A percentile compares a stretch with the other conserved stretches of the same genome.
Evolutionary conservation across 2,113 vertebrate genomes (phyloP).

Genomic region (Thamnophis sirtalis): DNA sequence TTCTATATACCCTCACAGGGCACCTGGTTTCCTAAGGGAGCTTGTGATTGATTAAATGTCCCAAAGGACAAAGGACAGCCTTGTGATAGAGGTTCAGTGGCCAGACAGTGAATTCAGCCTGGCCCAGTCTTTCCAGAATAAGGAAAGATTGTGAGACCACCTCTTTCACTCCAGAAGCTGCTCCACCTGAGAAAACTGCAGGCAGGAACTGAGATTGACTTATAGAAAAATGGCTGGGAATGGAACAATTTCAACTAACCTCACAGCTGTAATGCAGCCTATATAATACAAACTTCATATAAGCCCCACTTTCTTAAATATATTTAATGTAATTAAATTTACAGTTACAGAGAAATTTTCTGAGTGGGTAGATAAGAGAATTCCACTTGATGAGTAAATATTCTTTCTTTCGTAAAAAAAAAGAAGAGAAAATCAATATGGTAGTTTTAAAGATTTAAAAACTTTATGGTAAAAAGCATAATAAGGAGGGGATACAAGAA

Average conservation of each 20-base stretch:
- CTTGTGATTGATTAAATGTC: not conserved
- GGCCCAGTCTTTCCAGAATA: not conserved
- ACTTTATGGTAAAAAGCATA: not conserved
- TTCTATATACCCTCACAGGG: not conserved
- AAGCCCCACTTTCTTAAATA: not conserved
- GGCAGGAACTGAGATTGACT: not conserved
- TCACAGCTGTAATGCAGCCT: not conserved
- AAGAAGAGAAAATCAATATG: not conserved
- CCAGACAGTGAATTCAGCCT: not conserved
- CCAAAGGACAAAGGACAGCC: not conserved
- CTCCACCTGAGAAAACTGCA: not conserved
- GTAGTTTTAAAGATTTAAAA: not conserved
- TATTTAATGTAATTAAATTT: not conserved
- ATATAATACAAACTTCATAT: not conserved
- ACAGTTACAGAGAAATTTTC: not conserved
- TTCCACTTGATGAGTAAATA: not conserved
- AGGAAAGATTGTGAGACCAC: not conserved
- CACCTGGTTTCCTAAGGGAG: not conserved
- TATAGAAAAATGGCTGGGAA: not conserved
- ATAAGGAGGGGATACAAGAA: not conserved
- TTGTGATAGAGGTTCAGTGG: not conserved
- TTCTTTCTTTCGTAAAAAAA: not conserved
- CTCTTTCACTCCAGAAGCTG: not conserved
- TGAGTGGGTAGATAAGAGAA: not conserved
- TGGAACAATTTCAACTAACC: not conserved